phyloP scores from a whole-genome alignment of 2,797 vertebrate species.

The Arnoldichthys spilopterus region DNA sequence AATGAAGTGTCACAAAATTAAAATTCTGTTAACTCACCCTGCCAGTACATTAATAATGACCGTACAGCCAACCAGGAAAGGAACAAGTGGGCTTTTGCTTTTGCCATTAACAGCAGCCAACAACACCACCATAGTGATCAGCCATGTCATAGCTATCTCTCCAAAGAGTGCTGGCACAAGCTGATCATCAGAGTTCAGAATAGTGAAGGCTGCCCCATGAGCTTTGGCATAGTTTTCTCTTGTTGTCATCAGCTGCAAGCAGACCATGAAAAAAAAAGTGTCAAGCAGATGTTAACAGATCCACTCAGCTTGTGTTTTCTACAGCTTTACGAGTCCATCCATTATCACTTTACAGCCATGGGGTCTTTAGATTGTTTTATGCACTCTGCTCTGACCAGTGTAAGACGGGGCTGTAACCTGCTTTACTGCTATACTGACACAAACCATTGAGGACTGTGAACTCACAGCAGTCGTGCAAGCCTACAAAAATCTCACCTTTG shows the following conservation, averaged over 20 bases:
- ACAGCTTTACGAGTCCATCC: not conserved
- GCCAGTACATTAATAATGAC: constrained; percentile 80
- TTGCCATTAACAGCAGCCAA: constrained; percentile 81
- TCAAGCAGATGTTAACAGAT: not conserved
- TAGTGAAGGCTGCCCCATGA: constrained; percentile 78
- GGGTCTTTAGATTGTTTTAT: not conserved
- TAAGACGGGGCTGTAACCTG: not conserved
- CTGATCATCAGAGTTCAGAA: constrained; percentile 69
- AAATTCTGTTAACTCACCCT: constrained; percentile 76
- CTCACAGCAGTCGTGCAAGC: not conserved
- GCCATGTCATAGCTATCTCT: constrained; percentile 80
- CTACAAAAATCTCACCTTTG: constrained; percentile 79
- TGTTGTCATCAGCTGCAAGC: constrained; percentile 69
- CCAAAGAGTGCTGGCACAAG: constrained; percentile 64
- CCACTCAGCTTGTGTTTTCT: not conserved
- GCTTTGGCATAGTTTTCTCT: constrained; percentile 67
- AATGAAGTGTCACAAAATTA: not conserved
- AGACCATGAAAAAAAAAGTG: not conserved
- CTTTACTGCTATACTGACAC: constrained; percentile 4
- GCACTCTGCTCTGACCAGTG: not conserved
- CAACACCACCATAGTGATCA: constrained; percentile 82
- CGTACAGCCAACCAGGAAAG: constrained; percentile 80
- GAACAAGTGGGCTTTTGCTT: constrained; percentile 77
- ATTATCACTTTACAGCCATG: not conserved
- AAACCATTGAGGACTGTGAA: not conserved